Evolutionary conservation across 1,140 invertebrate species (phyloP), one percentile per base, ranked within the genome.

Genomic region (Papilio polyxenes): DNA sequence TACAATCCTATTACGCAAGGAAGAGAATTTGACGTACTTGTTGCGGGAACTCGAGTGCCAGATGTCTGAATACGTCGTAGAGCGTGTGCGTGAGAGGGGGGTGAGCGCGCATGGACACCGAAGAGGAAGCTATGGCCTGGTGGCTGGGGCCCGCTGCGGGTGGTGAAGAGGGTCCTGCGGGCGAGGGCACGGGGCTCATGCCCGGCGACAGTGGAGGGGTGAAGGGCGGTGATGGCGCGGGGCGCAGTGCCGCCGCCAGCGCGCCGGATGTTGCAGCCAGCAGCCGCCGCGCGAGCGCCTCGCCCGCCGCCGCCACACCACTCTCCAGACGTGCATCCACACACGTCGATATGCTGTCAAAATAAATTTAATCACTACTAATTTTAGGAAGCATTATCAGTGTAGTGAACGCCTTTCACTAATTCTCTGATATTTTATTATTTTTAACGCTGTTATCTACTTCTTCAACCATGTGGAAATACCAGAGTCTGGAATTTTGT

Each of bases 301-400:
- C 97, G 95, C 95, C 98, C 96, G 96, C 95, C 44, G 96, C 95
- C 59, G 89, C 89, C 65, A 87, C 87, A 86, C 98, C 89, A 85
- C 96, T 96, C 88, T 98, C 97, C 49, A 98, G 90, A 72, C 98
- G 96, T 11, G 97, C 95, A 93, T 98, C 98, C 81, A 88, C 85
- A 84, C 91, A 93, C 15, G 83, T 83, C 44, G 92, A 93, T 48
- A 93, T 86, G 82, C 88, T 90, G 77, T 86, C 88, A 75, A 31
- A 15, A 20, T 51, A 20, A 75, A 51, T 1, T 56, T 56, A 65
- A 56, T 75, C 17, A 5, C 69, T n/a, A 59, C 10, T 53, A 3
- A 44, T 53, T 53, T 53, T 53, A 53, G 13, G 2, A 6, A 44
- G 4, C 40, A 5, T 15, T 13, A 53, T 53, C 0, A 53, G 11